Percentiles rank a stretch among this genome's conserved stretches.
phyloP scores from a whole-genome alignment of 2,797 vertebrate species.

The Coluber constrictor region DNA sequence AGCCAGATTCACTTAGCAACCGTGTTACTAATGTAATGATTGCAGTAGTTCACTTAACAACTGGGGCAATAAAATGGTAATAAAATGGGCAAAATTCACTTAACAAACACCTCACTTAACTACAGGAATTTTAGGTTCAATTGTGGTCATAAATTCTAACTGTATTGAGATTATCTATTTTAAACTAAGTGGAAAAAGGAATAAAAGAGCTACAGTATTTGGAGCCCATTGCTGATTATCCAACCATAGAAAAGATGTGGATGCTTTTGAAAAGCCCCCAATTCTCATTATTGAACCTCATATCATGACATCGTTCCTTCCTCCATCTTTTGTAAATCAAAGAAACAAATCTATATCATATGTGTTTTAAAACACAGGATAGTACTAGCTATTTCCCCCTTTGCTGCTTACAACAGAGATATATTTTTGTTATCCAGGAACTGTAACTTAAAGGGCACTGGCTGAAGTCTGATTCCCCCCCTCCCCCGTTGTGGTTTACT shows the following conservation, averaged over 20 bases:
- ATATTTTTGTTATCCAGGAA: background rate
- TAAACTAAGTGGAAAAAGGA: background rate
- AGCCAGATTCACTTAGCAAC: background rate
- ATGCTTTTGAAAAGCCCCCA: background rate
- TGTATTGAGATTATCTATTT: background rate
- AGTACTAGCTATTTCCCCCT: background rate
- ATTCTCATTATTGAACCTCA: background rate
- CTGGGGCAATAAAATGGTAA: background rate
- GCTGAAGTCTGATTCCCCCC: background rate
- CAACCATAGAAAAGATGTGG: background rate
- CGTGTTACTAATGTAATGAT: background rate
- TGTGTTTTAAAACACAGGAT: background rate
- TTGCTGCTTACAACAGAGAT: background rate
- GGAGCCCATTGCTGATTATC: background rate
- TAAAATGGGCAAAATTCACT: background rate
- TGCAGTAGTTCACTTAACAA: background rate
- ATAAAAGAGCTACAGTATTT: background rate
- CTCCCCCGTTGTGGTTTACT: too few species aligned
- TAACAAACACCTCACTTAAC: background rate
- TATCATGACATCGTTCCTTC: background rate
- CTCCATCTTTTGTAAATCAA: background rate
- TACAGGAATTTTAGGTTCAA: background rate
- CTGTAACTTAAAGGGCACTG: background rate
- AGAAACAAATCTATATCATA: background rate
- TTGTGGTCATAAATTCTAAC: background rate